Evolutionary conservation across 2,797 vertebrate species (phyloP).

Genomic region (Enteromius radiatus): DNA sequence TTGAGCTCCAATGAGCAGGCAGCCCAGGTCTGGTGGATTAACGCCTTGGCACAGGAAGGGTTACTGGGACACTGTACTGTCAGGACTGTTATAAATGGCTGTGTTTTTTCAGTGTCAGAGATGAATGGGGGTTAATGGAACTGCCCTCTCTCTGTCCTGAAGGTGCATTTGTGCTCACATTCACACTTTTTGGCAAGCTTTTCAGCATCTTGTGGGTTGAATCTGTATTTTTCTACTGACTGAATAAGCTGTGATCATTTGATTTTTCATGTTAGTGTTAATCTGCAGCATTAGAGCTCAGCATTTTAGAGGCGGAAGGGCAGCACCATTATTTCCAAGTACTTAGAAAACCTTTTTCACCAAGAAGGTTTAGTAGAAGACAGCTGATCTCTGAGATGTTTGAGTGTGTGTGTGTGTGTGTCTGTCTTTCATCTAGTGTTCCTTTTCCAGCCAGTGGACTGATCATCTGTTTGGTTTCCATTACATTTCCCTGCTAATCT

Average conservation of each 20-base stretch:
- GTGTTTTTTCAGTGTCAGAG: slow-evolving; percentile 51
- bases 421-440: neutral
- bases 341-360: neutral
- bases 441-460: neutral
- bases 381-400: neutral
- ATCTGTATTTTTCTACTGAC: neutral
- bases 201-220: neutral
- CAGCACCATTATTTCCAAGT: neutral
- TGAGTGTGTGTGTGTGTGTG: neutral
- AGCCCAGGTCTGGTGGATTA: slow-evolving; percentile 36
- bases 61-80: slow-evolving; percentile 42
- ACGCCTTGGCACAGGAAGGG: slow-evolving; percentile 25
- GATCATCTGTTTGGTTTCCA: neutral
- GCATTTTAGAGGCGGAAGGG: neutral
- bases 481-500: slow-evolving; percentile 11
- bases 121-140: slow-evolving; percentile 54
- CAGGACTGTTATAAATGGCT: slow-evolving; percentile 46
- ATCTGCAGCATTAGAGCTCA: slow-evolving; percentile 23
- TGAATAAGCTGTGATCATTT: slow-evolving; percentile 22
- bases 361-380: neutral
- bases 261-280: slow-evolving; percentile 9
- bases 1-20: slow-evolving; percentile 2
- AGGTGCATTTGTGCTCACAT: slow-evolving; percentile 46
- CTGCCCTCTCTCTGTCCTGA: slow-evolving; percentile 49
- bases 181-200: slow-evolving; percentile 8